Percentiles rank a stretch among this genome's conserved stretches.
Conservation (phyloP, 2,888 invertebrate species). For the Noctua comes region DNA sequence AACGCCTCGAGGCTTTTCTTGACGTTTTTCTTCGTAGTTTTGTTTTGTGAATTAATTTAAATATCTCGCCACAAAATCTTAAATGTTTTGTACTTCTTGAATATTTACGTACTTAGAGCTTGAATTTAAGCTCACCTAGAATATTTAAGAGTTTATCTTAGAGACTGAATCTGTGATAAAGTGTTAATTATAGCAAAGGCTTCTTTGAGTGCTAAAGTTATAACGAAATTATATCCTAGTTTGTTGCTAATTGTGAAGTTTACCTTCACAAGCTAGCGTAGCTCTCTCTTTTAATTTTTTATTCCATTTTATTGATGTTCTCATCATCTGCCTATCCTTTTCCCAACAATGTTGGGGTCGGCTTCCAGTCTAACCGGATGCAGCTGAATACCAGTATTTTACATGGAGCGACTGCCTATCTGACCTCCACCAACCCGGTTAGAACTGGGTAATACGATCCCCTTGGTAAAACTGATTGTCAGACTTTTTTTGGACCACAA, state of each 20-base stretch:
- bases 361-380: no score
- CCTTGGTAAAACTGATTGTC: no score
- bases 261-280: not conserved
- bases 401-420: no score
- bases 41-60: slow-evolving; percentile 69
- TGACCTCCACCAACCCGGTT: no score
- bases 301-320: not conserved
- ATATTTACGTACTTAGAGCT: slow-evolving; percentile 26
- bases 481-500: no score
- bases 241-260: not conserved
- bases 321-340: no score
- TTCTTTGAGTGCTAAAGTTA: not conserved
- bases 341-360: no score
- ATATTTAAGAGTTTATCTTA: slow-evolving; percentile 30
- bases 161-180: slow-evolving; percentile 19
- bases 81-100: slow-evolving; percentile 55
- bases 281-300: not conserved
- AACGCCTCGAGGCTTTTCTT: slow-evolving; percentile 55
- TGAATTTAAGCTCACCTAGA: slow-evolving; percentile 27
- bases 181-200: not conserved
- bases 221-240: not conserved
- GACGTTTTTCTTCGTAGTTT: slow-evolving; percentile 66
- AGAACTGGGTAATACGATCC: no score
- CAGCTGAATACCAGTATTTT: no score
- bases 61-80: slow-evolving; percentile 46